phyloP scores from a whole-genome alignment of 2,113 vertebrate genomes.

The Oncorhynchus mykiss region DNA sequence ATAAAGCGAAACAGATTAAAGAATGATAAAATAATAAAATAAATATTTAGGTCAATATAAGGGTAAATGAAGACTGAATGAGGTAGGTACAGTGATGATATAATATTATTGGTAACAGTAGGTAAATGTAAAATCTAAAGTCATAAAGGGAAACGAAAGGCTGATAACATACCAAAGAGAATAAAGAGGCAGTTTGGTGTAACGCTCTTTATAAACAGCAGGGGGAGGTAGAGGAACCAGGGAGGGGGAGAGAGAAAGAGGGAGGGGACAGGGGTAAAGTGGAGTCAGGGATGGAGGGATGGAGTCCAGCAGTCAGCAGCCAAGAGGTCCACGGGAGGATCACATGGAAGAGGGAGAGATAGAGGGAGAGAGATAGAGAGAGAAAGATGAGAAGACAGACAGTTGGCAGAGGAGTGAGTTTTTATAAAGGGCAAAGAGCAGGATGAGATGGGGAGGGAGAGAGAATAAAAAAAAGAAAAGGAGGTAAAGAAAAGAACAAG shows the following conservation, averaged over 20 bases:
- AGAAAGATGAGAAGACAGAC: conserved; percentile 86
- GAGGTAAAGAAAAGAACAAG: conserved; percentile 87
- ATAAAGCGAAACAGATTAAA: too few species aligned
- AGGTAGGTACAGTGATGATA: conserved; percentile 19
- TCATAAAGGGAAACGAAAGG: conserved; percentile 90
- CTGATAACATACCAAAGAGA: conserved; percentile 99
- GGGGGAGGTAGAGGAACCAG: conserved; percentile 96
- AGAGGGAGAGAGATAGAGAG: conserved; percentile 86
- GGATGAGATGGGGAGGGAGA: conserved; percentile 1
- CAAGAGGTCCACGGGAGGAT: conserved; percentile 77
- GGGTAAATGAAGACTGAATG: too few species aligned
- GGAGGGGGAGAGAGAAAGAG: conserved; percentile 87
- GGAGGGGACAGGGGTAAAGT: conserved; percentile 87
- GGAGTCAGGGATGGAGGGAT: conserved; percentile 64
- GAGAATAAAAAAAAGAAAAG: conserved; percentile 76
- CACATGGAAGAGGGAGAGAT: conserved; percentile 78
- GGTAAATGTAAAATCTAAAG: conserved; percentile 50
- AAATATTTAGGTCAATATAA: too few species aligned
- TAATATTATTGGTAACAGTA: too few species aligned
- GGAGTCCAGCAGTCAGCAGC: conserved; percentile 75
- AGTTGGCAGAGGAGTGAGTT: conserved; percentile 82
- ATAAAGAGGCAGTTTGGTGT: conserved; percentile 99
- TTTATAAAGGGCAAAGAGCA: conserved; percentile 81
- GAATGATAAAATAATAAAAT: too few species aligned
- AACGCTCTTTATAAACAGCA: conserved; percentile 99